These are phyloP conservation scores for Denticeps clupeoides DNA, from an alignment of 2,797 vertebrate species.

Conservation along the genomic window DNA sequence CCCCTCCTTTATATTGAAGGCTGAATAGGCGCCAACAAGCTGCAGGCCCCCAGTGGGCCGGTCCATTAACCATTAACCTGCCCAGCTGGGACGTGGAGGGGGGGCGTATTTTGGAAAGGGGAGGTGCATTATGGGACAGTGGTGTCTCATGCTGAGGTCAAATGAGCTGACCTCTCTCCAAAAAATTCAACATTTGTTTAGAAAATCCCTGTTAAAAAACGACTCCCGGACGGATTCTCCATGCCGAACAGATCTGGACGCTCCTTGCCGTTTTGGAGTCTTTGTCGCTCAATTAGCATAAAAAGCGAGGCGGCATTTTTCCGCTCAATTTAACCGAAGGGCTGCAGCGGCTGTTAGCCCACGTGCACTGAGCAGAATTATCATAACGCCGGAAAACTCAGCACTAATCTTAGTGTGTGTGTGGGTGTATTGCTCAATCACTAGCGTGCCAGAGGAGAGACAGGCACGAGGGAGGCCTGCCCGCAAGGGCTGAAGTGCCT, in stretches of 20 bases:
- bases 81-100: slow-evolving; percentile 26
- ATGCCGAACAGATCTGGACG: too few relatives aligned
- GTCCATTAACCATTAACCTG: slow-evolving; percentile 30
- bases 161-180: too few relatives aligned
- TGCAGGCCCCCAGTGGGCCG: slow-evolving; percentile 13
- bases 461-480: not conserved
- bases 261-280: too few relatives aligned
- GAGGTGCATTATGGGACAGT: too few relatives aligned
- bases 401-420: not conserved
- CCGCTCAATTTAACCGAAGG: slow-evolving; percentile 59
- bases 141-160: too few relatives aligned
- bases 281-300: slow-evolving; percentile 45
- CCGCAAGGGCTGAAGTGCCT: not conserved
- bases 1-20: too few relatives aligned
- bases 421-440: not conserved
- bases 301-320: slow-evolving; percentile 52
- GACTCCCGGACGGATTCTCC: too few relatives aligned
- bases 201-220: too few relatives aligned
- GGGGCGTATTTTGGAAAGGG: too few relatives aligned
- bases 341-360: slow-evolving; percentile 24
- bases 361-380: not conserved
- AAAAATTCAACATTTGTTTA: too few relatives aligned
- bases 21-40: too few relatives aligned
- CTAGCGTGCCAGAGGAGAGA: not conserved
- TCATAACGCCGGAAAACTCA: not conserved